Conservation (phyloP, 2,113 vertebrate species). For the human (Homo sapiens) region GRCh38 chr18:45637501-45638000, state of each 20-base stretch:
- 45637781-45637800: neutral
- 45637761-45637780: neutral
- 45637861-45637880: conserved; percentile 70
- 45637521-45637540: neutral
- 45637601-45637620: neutral
- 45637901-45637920: neutral
- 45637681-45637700: neutral
- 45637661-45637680: neutral
- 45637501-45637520: neutral
- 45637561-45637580: neutral
- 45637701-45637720: neutral
- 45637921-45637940: neutral
- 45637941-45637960: neutral
- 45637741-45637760: neutral
- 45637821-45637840: neutral
- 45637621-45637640: neutral
- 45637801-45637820: neutral
- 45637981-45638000: neutral
- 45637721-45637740: neutral
- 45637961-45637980: neutral
- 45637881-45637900: conserved; percentile 38
- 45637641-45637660: neutral
- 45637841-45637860: neutral
- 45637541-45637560: neutral
- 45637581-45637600: neutral